Evolutionary conservation across 2,113 vertebrate genomes (phyloP), one percentile per base, ranked within the genome.

Genomic region (Festucalex cinctus): DNA sequence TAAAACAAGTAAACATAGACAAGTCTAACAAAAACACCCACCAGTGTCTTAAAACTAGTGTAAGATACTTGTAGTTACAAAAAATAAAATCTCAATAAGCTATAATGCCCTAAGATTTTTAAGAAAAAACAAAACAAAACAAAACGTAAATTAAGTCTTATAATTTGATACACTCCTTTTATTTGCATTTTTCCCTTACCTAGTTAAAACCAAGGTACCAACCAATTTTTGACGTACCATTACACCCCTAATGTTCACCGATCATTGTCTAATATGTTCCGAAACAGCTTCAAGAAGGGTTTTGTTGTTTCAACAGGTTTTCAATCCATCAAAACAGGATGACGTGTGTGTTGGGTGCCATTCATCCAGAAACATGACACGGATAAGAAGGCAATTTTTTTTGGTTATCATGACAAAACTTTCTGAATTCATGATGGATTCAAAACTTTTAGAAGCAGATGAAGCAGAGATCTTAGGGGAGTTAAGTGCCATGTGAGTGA

Each of bases 281-380:
- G 2, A 0, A n/a, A 41, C 0, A 6, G 16, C 36, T 54, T 56
- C 32, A 48, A 53, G 35, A 43, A 46, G 17, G 26, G 32, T 5
- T 59, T 19, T 57, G 19, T 22, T 17, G 1, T 43, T 56, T 51
- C n/a, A 3, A 46, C 17, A 41, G 64, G 76, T 36, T 69, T 74
- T 85, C 75, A 88, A 80, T 86, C 80, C 85, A 88, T 87, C 77
- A 71, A 54, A 62, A 28, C 1, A 0, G 41, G 26, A 60, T 39
- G 0, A 32, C 1, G 3, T 57, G 13, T 39, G 5, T 19, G 9
- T 3, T 17, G 16, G 44, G 44, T 6, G 44, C 44, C 17, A 17
- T 19, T 19, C 5, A 46, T 7, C 19, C 44, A 19, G 39, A 41
- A 41, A 9, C 6, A 2, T 5, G 16, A 46, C 16, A 19, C 17